Evolutionary conservation across 2,888 invertebrate genomes (phyloP).

Genomic region (Eristalis arbustorum): DNA sequence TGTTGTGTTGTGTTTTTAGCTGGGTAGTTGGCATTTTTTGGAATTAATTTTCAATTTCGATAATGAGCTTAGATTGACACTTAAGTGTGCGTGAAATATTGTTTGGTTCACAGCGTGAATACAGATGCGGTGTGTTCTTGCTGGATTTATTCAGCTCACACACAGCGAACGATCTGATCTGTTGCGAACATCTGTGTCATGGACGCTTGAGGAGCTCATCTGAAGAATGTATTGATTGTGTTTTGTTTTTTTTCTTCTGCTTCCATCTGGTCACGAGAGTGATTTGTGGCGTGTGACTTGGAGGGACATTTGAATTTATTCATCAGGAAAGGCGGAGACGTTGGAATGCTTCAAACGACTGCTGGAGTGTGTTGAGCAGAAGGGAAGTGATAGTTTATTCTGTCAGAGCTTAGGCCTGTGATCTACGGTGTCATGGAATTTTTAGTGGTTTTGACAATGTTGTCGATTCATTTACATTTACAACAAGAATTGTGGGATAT

Average conservation of each 20-base stretch:
- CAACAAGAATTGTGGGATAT: too few species aligned
- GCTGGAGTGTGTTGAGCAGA: too few species aligned
- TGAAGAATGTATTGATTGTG: background rate
- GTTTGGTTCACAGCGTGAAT: background rate
- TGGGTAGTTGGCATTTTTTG: conserved; percentile 8
- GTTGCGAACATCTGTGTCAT: background rate
- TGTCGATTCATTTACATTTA: too few species aligned
- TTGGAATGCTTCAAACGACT: too few species aligned
- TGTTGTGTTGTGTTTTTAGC: background rate
- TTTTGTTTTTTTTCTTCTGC: background rate
- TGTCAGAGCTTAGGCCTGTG: too few species aligned
- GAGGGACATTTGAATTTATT: too few species aligned
- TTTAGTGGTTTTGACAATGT: too few species aligned
- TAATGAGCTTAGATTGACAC: background rate
- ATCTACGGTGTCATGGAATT: too few species aligned
- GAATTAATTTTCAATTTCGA: conserved; percentile 2
- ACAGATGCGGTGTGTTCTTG: background rate
- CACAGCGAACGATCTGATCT: background rate
- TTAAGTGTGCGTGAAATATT: background rate
- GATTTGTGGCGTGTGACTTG: too few species aligned
- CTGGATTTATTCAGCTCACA: background rate
- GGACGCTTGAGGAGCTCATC: background rate
- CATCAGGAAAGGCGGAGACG: too few species aligned
- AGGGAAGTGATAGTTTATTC: too few species aligned
- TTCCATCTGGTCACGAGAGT: too few species aligned